These are phyloP conservation scores for Ferrisia virgata DNA, from an alignment of 2,888 invertebrate genomes.

Conservation along the genomic window DNA sequence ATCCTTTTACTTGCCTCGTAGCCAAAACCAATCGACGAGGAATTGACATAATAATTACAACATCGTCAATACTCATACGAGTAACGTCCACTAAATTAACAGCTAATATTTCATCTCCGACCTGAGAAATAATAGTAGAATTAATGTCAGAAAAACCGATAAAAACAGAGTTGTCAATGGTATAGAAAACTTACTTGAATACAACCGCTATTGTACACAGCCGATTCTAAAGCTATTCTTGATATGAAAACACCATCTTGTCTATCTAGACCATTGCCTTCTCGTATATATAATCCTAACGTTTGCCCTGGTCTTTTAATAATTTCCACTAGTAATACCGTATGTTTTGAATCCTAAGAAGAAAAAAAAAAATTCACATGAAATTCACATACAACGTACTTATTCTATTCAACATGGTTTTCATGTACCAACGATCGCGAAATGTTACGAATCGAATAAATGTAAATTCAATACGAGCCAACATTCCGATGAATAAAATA, in stretches of 20 bases:
- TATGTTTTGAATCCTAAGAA: constrained; percentile 67
- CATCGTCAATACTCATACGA: constrained; percentile 97
- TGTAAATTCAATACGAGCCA: not conserved
- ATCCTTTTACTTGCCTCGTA: constrained; percentile 73
- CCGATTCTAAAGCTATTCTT: constrained; percentile 89
- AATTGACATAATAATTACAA: constrained; percentile 99
- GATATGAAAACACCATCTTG: constrained; percentile 98
- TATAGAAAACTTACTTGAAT: constrained; percentile 63
- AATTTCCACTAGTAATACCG: constrained; percentile 92
- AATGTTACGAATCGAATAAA: not conserved
- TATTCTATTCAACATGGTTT: constrained; percentile 20
- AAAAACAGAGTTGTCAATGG: not conserved
- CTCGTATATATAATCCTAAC: constrained; percentile 93
- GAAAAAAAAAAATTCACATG: constrained; percentile 38
- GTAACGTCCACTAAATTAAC: constrained; percentile 98
- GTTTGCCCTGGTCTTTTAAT: constrained; percentile 99
- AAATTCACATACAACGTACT: not conserved
- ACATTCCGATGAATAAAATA: not conserved
- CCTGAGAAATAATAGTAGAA: too few species aligned
- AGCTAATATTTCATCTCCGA: constrained; percentile 96
- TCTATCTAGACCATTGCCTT: constrained; percentile 94
- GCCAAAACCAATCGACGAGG: constrained; percentile 91
- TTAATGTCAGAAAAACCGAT: too few species aligned
- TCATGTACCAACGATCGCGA: not conserved
- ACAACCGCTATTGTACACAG: constrained; percentile 95